Conservation (phyloP, 2,888 invertebrate genomes). For the Folsomia manolachei region DNA sequence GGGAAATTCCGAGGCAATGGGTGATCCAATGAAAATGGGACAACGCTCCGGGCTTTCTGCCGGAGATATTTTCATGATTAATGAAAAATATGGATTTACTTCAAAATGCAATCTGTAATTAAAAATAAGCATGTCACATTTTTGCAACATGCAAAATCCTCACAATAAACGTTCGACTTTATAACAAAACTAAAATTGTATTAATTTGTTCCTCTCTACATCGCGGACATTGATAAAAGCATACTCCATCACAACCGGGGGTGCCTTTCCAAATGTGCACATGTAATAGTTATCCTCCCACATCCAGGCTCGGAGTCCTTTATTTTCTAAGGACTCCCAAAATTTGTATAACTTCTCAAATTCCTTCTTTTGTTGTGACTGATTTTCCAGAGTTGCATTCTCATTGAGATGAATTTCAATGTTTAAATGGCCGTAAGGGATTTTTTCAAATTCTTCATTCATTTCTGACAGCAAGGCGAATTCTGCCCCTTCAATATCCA, state of each 20-base stretch:
- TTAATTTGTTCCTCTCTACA: too few species aligned
- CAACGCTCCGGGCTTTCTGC: too few species aligned
- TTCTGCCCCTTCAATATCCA: not conserved
- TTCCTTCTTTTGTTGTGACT: not conserved
- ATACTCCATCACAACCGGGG: not conserved
- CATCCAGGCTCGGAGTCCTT: not conserved
- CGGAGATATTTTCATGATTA: too few species aligned
- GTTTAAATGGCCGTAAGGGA: not conserved
- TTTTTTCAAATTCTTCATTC: not conserved
- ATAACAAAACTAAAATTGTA: too few species aligned
- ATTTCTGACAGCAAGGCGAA: not conserved
- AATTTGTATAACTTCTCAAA: not conserved
- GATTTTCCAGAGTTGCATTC: not conserved
- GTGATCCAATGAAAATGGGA: too few species aligned
- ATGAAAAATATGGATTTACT: too few species aligned
- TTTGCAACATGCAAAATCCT: too few species aligned
- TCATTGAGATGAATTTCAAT: not conserved
- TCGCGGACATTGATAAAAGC: slow-evolving; percentile 2
- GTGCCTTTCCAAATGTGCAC: not conserved
- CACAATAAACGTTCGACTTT: too few species aligned
- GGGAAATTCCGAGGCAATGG: too few species aligned
- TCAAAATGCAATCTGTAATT: too few species aligned
- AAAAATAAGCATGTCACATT: too few species aligned
- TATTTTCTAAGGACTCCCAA: not conserved
- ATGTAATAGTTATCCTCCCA: not conserved